Evolutionary conservation across 2,797 vertebrate species (phyloP).

Genomic region (Acridotheres tristis): DNA sequence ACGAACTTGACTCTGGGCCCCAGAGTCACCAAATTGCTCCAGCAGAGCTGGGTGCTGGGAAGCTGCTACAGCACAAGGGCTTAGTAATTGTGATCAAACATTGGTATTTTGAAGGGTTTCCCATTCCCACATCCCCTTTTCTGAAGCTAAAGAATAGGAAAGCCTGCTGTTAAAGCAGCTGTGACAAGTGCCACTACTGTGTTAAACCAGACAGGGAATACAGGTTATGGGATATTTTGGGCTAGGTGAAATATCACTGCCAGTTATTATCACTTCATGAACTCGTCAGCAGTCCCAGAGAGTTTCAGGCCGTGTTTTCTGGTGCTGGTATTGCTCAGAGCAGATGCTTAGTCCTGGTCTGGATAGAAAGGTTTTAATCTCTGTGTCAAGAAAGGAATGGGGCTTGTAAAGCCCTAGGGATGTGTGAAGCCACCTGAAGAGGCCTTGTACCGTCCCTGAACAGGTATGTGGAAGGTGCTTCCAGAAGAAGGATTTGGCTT

Average conservation of each 20-base stretch:
- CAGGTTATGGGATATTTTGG: background rate
- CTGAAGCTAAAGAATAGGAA: background rate
- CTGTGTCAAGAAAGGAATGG: background rate
- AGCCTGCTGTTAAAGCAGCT: background rate
- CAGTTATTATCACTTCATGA: background rate
- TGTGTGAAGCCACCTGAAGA: background rate
- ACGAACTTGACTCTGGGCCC: background rate
- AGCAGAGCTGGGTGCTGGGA: background rate
- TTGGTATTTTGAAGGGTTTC: background rate
- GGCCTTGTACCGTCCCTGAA: background rate
- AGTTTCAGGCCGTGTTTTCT: background rate
- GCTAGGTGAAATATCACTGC: background rate
- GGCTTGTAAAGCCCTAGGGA: background rate
- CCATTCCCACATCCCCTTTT: background rate
- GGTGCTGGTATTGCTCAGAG: background rate
- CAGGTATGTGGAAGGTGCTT: background rate
- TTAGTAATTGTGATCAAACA: background rate
- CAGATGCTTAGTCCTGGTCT: background rate
- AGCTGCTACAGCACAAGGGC: background rate
- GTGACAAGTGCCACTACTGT: background rate
- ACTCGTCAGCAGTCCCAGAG: background rate
- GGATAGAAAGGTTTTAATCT: background rate
- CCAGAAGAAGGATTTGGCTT: background rate
- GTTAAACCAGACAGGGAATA: background rate
- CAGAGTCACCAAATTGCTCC: background rate